Conservation (phyloP, 2,797 vertebrate genomes). For the Arctocebus calabarensis region DNA sequence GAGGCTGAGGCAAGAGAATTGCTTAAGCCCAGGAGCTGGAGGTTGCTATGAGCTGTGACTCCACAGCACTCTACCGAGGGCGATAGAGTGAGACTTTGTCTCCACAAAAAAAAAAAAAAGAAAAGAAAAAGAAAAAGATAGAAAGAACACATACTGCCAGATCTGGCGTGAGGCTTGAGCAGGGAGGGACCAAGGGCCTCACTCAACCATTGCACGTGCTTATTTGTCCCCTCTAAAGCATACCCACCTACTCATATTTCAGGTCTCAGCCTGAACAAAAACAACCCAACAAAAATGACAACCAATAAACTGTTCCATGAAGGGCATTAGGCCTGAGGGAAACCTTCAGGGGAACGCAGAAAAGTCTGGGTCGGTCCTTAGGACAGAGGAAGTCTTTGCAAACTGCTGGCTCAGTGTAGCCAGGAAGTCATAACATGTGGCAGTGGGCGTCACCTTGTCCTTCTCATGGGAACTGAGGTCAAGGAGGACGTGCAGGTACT, state of each 20-base stretch:
- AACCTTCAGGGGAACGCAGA: neutral
- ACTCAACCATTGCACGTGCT: accelerated
- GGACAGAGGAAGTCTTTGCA: neutral
- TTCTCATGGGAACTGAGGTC: constrained; percentile 98
- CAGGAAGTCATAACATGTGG: neutral
- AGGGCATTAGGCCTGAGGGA: neutral
- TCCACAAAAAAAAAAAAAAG: too few relatives aligned
- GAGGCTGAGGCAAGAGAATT: too few relatives aligned
- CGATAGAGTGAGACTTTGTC: too few relatives aligned
- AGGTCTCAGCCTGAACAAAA: too few relatives aligned
- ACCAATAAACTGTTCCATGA: too few relatives aligned
- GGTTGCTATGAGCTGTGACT: too few relatives aligned
- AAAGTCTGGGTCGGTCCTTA: neutral
- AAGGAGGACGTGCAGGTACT: constrained; percentile 96
- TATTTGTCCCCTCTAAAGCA: neutral
- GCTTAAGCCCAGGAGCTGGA: too few relatives aligned
- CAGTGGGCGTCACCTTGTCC: constrained; percentile 90
- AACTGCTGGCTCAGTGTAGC: neutral
- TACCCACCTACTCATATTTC: neutral
- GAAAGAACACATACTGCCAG: accelerated
- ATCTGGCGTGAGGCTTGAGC: neutral
- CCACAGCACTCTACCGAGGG: too few relatives aligned
- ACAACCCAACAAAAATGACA: neutral
- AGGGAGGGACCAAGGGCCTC: too few relatives aligned
- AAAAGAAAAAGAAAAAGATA: too few relatives aligned